Evolutionary conservation across 2,888 invertebrate species (phyloP).

Genomic region (Galerucella calmariensis): DNA sequence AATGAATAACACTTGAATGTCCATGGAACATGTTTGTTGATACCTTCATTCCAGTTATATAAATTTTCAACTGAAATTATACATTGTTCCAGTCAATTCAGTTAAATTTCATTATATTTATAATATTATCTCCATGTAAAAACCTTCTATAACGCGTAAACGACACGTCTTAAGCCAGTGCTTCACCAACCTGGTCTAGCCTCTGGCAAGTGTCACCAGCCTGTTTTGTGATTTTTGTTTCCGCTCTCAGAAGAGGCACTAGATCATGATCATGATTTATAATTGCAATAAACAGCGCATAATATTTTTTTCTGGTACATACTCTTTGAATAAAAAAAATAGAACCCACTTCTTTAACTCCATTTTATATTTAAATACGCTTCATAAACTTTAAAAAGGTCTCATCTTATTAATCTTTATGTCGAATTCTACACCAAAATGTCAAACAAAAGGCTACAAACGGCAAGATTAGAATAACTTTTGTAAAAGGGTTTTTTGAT

Average conservation of each 20-base stretch:
- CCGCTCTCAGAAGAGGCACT: too few species aligned
- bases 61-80: too few species aligned
- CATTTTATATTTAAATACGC: not conserved
- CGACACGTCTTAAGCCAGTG: too few species aligned
- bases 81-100: too few species aligned
- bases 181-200: too few species aligned
- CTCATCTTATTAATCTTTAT: not conserved
- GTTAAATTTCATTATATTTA: too few species aligned
- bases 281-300: not conserved
- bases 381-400: not conserved
- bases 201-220: too few species aligned
- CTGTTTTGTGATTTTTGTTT: too few species aligned
- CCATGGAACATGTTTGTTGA: not conserved
- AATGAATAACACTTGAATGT: not conserved
- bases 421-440: not conserved
- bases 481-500: not conserved
- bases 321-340: not conserved
- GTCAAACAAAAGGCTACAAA: not conserved
- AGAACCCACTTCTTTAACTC: not conserved
- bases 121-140: too few species aligned
- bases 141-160: too few species aligned
- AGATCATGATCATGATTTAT: too few species aligned
- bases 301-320: not conserved
- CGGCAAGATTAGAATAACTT: not conserved
- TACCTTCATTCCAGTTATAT: too few species aligned